These are phyloP conservation scores for Odontomyia ornata DNA, from an alignment of 2,888 invertebrate genomes.

Conservation along the genomic window DNA sequence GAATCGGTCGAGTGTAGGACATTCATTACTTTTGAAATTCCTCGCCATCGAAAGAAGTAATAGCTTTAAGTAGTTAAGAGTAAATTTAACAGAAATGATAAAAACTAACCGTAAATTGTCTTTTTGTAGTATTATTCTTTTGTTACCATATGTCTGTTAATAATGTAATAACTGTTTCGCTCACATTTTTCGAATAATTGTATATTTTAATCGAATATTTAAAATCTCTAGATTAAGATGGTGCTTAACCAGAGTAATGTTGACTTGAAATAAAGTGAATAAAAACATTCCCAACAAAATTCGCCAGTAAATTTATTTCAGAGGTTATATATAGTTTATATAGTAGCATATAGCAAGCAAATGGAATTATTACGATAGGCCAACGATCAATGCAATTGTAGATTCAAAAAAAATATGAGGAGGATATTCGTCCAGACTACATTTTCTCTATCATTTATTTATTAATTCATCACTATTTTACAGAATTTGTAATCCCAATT, in stretches of 20 bases:
- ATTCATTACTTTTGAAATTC: constrained; percentile 36
- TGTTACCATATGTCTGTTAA: constrained; percentile 14
- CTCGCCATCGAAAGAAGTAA: constrained; percentile 36
- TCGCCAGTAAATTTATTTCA: not conserved
- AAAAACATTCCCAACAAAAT: constrained; percentile 41
- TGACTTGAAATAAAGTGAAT: constrained; percentile 21
- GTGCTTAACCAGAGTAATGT: constrained; percentile 38
- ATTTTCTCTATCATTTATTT: no score
- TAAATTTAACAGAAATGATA: not conserved
- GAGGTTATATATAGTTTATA: no score
- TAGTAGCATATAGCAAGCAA: no score
- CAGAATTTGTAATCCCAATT: no score
- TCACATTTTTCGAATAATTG: constrained; percentile 15
- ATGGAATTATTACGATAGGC: no score
- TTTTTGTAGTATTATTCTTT: constrained; percentile 33
- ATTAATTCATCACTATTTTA: no score
- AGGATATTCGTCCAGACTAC: no score
- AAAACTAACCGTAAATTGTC: constrained; percentile 9
- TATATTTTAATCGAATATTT: constrained; percentile 30
- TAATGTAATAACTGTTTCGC: not conserved
- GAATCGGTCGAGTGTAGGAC: constrained; percentile 35
- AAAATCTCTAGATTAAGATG: constrained; percentile 16
- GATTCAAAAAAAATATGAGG: no score
- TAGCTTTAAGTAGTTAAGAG: constrained; percentile 7
- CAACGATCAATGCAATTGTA: no score